Conservation (phyloP, 2,797 vertebrate species). For the Clangula hyemalis region DNA sequence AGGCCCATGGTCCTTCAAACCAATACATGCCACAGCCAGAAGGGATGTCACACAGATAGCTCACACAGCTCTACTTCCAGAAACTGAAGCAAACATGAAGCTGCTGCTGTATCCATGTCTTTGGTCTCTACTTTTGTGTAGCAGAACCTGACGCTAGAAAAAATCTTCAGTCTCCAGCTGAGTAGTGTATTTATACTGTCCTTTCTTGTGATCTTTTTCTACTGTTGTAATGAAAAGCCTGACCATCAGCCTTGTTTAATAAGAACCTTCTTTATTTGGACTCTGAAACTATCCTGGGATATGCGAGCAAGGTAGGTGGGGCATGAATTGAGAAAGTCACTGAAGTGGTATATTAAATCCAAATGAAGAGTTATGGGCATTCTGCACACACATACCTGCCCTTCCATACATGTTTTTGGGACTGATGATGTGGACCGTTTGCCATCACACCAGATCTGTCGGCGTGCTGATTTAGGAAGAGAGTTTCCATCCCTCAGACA, state of each 20-base stretch:
- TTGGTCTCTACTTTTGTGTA: not conserved
- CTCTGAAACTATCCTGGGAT: not conserved
- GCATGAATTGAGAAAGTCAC: not conserved
- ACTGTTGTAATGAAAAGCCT: not conserved
- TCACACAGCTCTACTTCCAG: not conserved
- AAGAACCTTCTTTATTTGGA: not conserved
- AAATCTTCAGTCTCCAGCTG: not conserved
- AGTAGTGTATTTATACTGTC: not conserved
- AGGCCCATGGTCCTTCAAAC: not conserved
- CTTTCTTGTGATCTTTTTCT: not conserved
- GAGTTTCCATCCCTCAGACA: not conserved
- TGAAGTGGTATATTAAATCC: not conserved
- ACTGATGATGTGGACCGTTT: not conserved
- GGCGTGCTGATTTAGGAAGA: not conserved
- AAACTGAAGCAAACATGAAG: not conserved
- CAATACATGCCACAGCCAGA: not conserved
- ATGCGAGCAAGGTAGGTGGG: not conserved
- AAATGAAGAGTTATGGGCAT: not conserved
- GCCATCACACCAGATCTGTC: not conserved
- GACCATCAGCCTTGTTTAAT: not conserved
- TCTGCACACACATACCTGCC: rapidly evolving
- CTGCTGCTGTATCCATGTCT: not conserved
- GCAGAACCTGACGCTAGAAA: not conserved
- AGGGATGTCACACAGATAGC: rapidly evolving
- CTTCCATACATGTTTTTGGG: not conserved